phyloP scores from a whole-genome alignment of 2,888 invertebrate genomes.

The Nemotelus nigrinus region DNA sequence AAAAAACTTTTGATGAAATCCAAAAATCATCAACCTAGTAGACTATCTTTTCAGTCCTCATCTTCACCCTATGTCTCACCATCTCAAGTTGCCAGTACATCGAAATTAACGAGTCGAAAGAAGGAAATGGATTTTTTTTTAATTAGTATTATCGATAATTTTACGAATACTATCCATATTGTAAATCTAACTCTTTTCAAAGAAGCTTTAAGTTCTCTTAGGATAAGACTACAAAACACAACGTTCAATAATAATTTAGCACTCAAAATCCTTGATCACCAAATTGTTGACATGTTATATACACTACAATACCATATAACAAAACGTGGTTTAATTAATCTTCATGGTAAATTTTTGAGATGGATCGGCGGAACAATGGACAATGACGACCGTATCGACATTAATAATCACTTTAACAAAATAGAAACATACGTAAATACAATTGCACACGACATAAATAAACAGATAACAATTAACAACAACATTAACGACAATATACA shows the following conservation, averaged over 20 bases:
- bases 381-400: neutral
- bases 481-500: neutral
- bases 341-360: slow-evolving; percentile 7
- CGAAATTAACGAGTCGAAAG: neutral
- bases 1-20: neutral
- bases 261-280: neutral
- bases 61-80: slow-evolving; percentile 2
- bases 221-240: neutral
- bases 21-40: neutral
- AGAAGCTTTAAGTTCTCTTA: neutral
- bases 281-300: neutral
- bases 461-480: neutral
- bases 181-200: neutral
- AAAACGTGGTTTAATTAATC: neutral
- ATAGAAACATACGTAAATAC: neutral
- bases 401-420: neutral
- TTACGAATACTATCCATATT: neutral
- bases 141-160: slow-evolving; percentile 2
- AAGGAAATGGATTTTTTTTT: slow-evolving; percentile 6
- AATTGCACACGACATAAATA: neutral
- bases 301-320: neutral
- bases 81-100: slow-evolving; percentile 12
- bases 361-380: slow-evolving; percentile 7
- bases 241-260: neutral
- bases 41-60: slow-evolving; percentile 2